phyloP scores from a whole-genome alignment of 1,140 invertebrate genomes.

The Euschistus heros region DNA sequence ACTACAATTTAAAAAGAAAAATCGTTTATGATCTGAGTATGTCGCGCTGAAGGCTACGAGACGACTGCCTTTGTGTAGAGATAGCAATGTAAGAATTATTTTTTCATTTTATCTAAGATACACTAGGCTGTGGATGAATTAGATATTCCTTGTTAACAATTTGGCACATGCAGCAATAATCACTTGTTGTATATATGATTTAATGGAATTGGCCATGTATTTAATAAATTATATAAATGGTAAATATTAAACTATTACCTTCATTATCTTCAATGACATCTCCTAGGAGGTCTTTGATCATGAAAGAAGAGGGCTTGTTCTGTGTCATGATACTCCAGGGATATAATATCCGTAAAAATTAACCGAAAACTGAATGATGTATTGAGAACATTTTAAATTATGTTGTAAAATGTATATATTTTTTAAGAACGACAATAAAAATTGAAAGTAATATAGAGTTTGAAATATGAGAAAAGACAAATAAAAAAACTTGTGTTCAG shows the following conservation, averaged over 20 bases:
- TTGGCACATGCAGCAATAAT: too few species aligned
- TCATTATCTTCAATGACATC: slow-evolving; percentile 25
- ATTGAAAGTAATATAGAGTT: background rate
- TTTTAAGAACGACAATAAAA: background rate
- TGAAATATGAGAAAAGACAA: background rate
- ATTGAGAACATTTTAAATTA: background rate
- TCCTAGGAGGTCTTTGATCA: slow-evolving; percentile 27
- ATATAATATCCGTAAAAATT: background rate
- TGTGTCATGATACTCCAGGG: background rate
- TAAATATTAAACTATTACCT: slow-evolving; percentile 17
- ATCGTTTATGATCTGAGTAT: too few species aligned
- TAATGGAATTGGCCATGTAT: too few species aligned
- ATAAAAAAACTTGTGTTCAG: slow-evolving; percentile 7
- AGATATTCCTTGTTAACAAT: too few species aligned
- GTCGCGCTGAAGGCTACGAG: too few species aligned
- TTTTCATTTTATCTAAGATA: too few species aligned
- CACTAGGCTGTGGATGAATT: too few species aligned
- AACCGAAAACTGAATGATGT: background rate
- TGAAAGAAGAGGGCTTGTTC: slow-evolving; percentile 25
- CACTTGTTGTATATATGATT: too few species aligned
- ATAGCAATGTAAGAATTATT: too few species aligned
- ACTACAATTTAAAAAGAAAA: too few species aligned
- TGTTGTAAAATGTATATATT: background rate
- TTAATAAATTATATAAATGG: too few species aligned
- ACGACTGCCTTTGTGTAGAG: too few species aligned